A percentile compares a stretch with the other conserved stretches of the same genome.
phyloP scores from a whole-genome alignment of 2,113 vertebrate genomes.

The Sinocyclocheilus maitianheensis region DNA sequence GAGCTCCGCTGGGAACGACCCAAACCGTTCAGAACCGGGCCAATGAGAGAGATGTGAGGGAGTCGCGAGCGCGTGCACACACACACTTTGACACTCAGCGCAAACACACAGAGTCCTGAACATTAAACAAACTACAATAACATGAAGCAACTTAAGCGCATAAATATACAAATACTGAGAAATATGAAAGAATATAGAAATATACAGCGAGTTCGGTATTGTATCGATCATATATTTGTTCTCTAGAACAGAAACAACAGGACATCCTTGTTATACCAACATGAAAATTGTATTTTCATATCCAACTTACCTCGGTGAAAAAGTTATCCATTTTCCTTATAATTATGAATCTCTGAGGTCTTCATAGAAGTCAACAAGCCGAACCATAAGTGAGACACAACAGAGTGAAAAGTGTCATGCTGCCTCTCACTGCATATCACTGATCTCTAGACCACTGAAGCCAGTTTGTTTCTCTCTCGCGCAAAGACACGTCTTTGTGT shows the following conservation, averaged over 20 bases:
- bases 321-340: conserved; percentile 81
- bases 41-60: neutral
- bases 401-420: conserved; percentile 16
- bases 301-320: conserved; percentile 82
- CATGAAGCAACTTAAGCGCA: neutral
- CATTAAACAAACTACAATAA: too few species aligned
- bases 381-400: conserved; percentile 56
- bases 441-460: neutral
- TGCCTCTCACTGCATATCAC: conserved; percentile 43
- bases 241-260: neutral
- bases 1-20: conserved; percentile 66
- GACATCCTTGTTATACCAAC: neutral
- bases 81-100: too few species aligned
- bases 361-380: conserved; percentile 55
- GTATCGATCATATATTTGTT: neutral
- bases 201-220: neutral
- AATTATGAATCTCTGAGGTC: conserved; percentile 57
- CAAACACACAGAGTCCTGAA: too few species aligned
- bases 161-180: too few species aligned
- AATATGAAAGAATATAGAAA: too few species aligned
- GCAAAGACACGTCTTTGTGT: conserved; percentile 64
- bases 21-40: conserved; percentile 35
- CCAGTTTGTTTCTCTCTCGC: conserved; percentile 14
- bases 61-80: neutral
- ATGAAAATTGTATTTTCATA: neutral